Evolutionary conservation across 2,797 vertebrate species (phyloP), one percentile per base, ranked within the genome.

Genomic region (Acrossocheilus wenchowensis): DNA sequence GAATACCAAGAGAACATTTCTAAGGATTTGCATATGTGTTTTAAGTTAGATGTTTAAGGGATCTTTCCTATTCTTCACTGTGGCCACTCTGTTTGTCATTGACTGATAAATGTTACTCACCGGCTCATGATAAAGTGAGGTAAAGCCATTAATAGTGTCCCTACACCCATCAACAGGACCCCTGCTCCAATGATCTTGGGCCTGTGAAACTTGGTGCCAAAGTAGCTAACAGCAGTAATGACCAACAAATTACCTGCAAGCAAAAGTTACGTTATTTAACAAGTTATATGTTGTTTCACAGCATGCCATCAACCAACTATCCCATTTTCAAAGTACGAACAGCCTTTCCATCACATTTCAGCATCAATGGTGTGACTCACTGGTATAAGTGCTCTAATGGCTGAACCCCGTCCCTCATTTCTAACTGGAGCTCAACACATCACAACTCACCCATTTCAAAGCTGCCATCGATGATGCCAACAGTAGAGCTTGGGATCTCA

Each of bases 391-490:
- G 36, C 45, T 68, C 45, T 68, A 41, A 77, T 41, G 73, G 30
- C 14, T 66, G 60, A 68, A 50, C 6, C 19, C 45, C 10, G 0
- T 30, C 57, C 41, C 19, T 64, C 26, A 83, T 62, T 62, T 83
- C 41, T n/a, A 41, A 64, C 12, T 36, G 43, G 21, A 50, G 57
- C 3, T 41, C 3, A 23, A 77, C 30, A 41, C 8, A 66, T 62
- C 43, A 50, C 57, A 39, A 94, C 94, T 93, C 95, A 99, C 98
- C 98, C 26, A 98, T 93, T 94, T 99, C 97, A 89, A 99, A 99
- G 93, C 97, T 96, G 75, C 97, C 95, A 2, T 98, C 97, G 71
- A 98, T 87, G 72, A 98, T 91, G 66, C 98, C 94, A 8, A 94
- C 93, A 8, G 94, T 88, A 66, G 97, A 97, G 54, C 97, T 97